Evolutionary conservation across 2,888 invertebrate genomes (phyloP), one percentile per base, ranked within the genome.

Genomic region (Ophion obscuratus): DNA sequence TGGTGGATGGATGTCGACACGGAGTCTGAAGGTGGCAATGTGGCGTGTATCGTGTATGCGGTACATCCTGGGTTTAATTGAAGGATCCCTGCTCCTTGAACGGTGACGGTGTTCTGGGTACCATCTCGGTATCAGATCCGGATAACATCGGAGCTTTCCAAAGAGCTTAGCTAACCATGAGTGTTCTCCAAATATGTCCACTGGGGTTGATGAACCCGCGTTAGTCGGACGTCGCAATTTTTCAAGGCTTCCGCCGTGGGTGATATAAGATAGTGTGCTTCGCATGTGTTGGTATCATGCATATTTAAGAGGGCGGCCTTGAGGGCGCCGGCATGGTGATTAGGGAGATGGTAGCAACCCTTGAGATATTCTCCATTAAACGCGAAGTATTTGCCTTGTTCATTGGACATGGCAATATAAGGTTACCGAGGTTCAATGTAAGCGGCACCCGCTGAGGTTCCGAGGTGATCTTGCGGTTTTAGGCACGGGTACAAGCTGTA

Each of bases 101-200:
- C n/a, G n/a, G n/a, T n/a, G n/a, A 44, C 10, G n/a, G 44, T 44
- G 67, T 2, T 67, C 1, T 4, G 44, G 9, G 40, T 6, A 17
- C 44, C 40, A 17, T 67, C 10, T 2, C 20, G 67, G 44, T 44
- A 67, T 40, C 44, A 44, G 7, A 67, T 67, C 6, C 9, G 44
- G 5, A 67, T 6, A 9, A 40, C 40, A 44, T 67, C 40, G 0
- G 9, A 40, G 17, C 20, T 40, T n/a, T n/a, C 20, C 6, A 40
- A 2, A 0, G 68, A 20, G 11, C 3, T 47, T 2, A 67, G 66
- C 68, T 40, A 68, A 1, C 68, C 47, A 20, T 68, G 47, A 1
- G 68, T 68, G 24, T 68, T 68, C 14, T 68, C 68, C 6, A 68
- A 2, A 11, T 68, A 68, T 44, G 68, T 20, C 68, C 68, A 68